A percentile compares a stretch with the other conserved stretches of the same genome.
Evolutionary conservation across 1,140 invertebrate genomes (phyloP).

Genomic region (Chironomus tepperi): DNA sequence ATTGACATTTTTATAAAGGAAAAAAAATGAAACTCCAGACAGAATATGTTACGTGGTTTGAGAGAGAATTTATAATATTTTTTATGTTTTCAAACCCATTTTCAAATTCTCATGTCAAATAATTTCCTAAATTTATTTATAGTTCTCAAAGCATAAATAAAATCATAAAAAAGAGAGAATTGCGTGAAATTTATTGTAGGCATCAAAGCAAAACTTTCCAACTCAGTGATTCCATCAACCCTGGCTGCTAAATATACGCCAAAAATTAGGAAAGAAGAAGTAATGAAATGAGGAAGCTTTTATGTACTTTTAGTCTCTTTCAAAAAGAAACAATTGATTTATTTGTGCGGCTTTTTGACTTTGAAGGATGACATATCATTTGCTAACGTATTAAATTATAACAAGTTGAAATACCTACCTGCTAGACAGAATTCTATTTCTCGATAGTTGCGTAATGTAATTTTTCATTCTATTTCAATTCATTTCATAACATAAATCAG

Average conservation of each 20-base stretch:
- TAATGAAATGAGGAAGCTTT: background rate
- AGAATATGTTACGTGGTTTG: too few species aligned
- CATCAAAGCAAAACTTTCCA: background rate
- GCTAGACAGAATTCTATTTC: background rate
- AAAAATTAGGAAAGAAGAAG: background rate
- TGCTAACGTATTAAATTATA: background rate
- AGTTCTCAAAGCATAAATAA: background rate
- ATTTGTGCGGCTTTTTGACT: background rate
- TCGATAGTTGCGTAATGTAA: background rate
- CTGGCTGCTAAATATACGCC: background rate
- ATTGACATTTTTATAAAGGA: too few species aligned
- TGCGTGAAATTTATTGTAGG: background rate
- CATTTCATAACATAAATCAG: too few species aligned
- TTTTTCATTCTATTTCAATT: background rate
- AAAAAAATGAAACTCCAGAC: too few species aligned
- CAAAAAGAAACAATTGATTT: background rate
- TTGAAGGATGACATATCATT: background rate
- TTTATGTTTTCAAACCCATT: too few species aligned
- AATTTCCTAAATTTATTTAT: background rate
- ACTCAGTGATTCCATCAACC: background rate
- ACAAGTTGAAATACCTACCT: background rate
- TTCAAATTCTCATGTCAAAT: background rate
- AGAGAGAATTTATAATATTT: too few species aligned
- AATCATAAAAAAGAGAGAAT: background rate
- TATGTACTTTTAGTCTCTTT: constrained; percentile 1